Percentiles rank a stretch among this genome's conserved stretches.
Evolutionary conservation across 1,140 invertebrate genomes (phyloP).

Genomic region (Sinonovacula constricta): DNA sequence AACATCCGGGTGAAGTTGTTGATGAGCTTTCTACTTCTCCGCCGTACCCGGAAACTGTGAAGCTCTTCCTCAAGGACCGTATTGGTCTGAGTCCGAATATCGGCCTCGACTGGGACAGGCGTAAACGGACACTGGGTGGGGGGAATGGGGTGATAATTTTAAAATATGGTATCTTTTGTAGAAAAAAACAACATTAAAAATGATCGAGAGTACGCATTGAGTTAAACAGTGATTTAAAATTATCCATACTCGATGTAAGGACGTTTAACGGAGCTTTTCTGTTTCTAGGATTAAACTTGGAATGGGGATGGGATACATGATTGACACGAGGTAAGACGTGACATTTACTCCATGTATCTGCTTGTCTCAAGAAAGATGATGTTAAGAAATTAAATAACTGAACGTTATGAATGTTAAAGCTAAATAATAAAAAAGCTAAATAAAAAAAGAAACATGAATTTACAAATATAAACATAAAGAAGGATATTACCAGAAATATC

Average conservation of each 20-base stretch:
- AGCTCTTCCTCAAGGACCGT: conserved; percentile 32
- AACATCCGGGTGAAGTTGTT: conserved; percentile 33
- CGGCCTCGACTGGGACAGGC: conserved; percentile 1
- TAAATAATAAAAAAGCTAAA: no score
- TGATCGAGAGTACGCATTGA: background rate
- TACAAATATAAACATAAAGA: no score
- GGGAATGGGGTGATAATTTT: no score
- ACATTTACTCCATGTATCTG: no score
- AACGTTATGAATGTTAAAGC: no score
- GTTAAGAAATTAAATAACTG: no score
- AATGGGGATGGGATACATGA: background rate
- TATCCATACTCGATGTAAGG: background rate
- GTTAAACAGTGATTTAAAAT: background rate
- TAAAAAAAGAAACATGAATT: no score
- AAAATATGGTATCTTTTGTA: background rate
- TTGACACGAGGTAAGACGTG: no score
- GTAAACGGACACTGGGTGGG: conserved; percentile 31
- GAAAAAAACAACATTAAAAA: background rate
- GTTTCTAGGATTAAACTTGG: background rate
- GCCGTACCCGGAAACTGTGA: conserved; percentile 24
- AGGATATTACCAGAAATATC: no score
- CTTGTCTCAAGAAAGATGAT: no score
- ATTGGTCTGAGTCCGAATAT: conserved; percentile 12
- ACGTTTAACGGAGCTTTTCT: background rate
- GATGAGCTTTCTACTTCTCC: conserved; percentile 32